Percentiles rank a stretch among this genome's conserved stretches.
These are phyloP conservation scores for Pyrrhosoma nymphula DNA, from an alignment of 2,888 invertebrate genomes.

Conservation along the genomic window DNA sequence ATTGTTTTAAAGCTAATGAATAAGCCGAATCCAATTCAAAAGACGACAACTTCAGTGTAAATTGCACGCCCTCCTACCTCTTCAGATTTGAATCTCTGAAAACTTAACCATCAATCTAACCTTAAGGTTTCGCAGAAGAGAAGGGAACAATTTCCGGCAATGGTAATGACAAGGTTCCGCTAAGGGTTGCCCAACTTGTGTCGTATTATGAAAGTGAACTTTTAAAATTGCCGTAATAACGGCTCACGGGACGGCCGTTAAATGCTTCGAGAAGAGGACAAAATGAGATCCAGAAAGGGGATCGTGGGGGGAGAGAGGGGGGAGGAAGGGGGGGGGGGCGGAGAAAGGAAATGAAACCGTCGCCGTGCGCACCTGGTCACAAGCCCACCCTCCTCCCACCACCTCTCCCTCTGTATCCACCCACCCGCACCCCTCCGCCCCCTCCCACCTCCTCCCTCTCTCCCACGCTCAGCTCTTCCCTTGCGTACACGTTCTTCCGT, in stretches of 20 bases:
- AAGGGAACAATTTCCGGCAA: background rate
- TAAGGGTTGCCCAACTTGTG: background rate
- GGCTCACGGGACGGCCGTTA: background rate
- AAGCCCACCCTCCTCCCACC: background rate
- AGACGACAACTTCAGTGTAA: no score
- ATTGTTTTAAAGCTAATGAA: no score
- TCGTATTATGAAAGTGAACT: background rate
- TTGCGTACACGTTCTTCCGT: no score
- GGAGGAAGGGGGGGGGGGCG: background rate
- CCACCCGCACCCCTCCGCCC: background rate
- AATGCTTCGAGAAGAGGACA: background rate
- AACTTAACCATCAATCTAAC: no score
- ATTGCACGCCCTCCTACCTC: background rate
- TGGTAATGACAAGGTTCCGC: background rate
- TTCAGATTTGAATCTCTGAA: background rate
- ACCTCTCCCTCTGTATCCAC: no score
- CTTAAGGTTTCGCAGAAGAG: background rate
- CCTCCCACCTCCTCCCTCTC: background rate
- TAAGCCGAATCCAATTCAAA: no score
- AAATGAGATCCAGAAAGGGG: background rate
- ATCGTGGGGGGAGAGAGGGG: no score
- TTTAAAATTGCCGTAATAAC: background rate
- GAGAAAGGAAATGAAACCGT: constrained; percentile 20
- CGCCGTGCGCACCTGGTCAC: background rate
- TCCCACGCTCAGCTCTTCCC: no score